A percentile compares a stretch with the other conserved stretches of the same genome.
phyloP scores from a whole-genome alignment of 35 echinoderm and acorn worm genomes.

The Stichopus chloronotus region DNA sequence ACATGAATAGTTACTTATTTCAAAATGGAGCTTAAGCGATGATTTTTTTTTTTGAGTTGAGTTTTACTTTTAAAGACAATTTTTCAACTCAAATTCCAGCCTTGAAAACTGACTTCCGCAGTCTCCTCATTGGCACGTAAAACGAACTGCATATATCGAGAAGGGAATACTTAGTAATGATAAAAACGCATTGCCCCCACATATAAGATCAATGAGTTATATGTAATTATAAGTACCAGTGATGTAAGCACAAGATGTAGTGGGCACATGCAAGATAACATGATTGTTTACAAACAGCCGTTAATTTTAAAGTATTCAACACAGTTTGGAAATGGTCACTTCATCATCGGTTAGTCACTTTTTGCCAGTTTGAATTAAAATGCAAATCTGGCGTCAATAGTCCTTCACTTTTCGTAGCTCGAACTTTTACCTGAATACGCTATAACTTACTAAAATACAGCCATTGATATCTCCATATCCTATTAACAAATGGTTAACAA shows the following conservation, averaged over 20 bases:
- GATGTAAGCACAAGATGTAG: neutral
- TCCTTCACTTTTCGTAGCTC: neutral
- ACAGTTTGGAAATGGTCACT: too few relatives aligned
- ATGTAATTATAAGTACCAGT: neutral
- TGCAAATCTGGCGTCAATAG: neutral
- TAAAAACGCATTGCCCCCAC: neutral
- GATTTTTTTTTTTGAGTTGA: too few relatives aligned
- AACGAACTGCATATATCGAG: neutral
- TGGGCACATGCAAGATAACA: neutral
- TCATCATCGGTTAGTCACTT: too few relatives aligned
- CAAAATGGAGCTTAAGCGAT: too few relatives aligned
- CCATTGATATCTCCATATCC: too few relatives aligned
- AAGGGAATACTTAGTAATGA: constrained; percentile 10
- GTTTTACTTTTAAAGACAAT: too few relatives aligned
- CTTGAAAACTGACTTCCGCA: neutral
- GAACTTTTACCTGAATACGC: neutral
- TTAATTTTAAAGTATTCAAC: neutral
- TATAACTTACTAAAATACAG: neutral
- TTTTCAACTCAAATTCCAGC: neutral
- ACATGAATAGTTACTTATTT: too few relatives aligned
- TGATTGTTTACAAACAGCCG: neutral
- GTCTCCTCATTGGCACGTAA: neutral
- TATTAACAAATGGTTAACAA: neutral
- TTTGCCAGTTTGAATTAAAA: neutral
- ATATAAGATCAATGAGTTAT: too few relatives aligned